Evolutionary conservation across 2,888 invertebrate genomes (phyloP).

Genomic region (Xestia xanthographa): DNA sequence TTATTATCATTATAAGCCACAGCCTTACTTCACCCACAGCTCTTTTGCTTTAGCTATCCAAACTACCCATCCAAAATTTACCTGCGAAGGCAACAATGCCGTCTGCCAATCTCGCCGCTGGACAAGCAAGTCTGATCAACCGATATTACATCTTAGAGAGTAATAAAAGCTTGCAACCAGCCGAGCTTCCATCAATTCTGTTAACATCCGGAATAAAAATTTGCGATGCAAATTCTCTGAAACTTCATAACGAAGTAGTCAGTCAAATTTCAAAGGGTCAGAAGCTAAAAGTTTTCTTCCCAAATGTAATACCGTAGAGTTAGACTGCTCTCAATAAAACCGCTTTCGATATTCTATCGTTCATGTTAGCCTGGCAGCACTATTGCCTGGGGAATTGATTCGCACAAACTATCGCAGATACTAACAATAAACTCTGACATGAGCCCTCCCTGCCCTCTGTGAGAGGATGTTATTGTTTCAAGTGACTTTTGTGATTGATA

Average conservation of each 20-base stretch:
- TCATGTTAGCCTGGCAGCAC: neutral
- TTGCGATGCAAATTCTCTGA: neutral
- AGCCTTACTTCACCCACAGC: neutral
- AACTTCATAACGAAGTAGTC: neutral
- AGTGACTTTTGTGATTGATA: constrained; percentile 25
- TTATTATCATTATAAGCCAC: neutral
- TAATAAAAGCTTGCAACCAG: neutral
- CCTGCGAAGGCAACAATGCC: neutral
- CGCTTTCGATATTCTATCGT: constrained; percentile 15
- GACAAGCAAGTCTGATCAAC: neutral
- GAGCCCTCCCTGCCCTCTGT: constrained; percentile 17
- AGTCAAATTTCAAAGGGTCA: neutral
- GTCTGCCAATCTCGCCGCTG: neutral
- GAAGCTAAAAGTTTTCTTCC: neutral
- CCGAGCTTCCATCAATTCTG: neutral
- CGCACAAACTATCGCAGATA: constrained; percentile 6
- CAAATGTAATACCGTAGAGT: neutral
- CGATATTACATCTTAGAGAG: neutral
- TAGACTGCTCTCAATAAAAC: constrained; percentile 19
- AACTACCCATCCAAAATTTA: neutral
- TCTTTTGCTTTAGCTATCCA: too few relatives aligned
- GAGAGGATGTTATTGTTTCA: constrained; percentile 37
- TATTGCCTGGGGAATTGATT: constrained; percentile 27
- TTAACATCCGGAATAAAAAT: neutral
- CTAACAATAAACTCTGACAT: constrained; percentile 42